A percentile compares a stretch with the other conserved stretches of the same genome.
phyloP scores from a whole-genome alignment of 2,113 vertebrate species.

The Pluvialis apricaria region DNA sequence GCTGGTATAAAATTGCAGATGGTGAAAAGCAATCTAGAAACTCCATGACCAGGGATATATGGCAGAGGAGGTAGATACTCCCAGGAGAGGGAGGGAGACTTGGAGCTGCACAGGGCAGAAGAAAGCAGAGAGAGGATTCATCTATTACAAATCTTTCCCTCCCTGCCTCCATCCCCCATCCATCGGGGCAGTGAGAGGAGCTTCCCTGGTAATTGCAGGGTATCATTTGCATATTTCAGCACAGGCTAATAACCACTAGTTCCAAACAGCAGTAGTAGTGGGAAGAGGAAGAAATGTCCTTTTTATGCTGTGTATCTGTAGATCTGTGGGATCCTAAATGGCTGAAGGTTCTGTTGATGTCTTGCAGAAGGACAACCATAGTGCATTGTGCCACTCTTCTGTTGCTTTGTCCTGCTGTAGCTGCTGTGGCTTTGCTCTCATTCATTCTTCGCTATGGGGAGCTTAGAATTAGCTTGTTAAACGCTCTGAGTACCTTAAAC shows the following conservation, averaged over 20 bases:
- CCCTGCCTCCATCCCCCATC: not conserved
- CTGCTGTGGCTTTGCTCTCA: not conserved
- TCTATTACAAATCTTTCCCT: rapidly evolving
- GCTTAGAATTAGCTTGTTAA: slow-evolving; percentile 1
- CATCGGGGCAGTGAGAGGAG: not conserved
- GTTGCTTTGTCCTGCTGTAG: not conserved
- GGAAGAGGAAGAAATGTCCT: not conserved
- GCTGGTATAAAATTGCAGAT: not conserved
- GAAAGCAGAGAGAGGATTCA: not conserved
- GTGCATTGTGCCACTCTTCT: not conserved
- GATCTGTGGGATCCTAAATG: not conserved
- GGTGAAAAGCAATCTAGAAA: not conserved
- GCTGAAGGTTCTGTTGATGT: not conserved
- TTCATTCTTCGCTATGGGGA: not conserved
- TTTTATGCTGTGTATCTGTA: not conserved
- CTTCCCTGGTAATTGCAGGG: not conserved
- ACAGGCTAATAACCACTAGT: not conserved
- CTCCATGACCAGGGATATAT: too few relatives aligned
- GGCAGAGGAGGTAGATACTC: not conserved
- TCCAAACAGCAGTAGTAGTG: not conserved
- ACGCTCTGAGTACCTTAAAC: not conserved
- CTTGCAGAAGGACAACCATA: not conserved
- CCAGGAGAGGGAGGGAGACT: not conserved
- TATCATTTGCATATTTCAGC: not conserved
- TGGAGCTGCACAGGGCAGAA: not conserved